These are phyloP conservation scores for Tetranychus truncatus DNA, from an alignment of 2,888 invertebrate species.

Conservation along the genomic window DNA sequence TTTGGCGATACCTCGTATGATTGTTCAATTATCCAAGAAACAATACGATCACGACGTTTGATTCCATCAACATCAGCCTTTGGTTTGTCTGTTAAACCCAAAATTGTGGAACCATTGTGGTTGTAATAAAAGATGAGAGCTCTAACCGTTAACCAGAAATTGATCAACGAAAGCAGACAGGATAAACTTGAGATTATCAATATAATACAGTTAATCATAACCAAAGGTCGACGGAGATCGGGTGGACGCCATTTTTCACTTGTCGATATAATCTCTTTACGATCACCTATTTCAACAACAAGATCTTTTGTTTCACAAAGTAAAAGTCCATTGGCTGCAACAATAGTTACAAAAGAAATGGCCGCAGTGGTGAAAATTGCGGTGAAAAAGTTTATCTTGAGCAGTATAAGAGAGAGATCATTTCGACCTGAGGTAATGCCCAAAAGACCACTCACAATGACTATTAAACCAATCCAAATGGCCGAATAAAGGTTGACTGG, in stretches of 20 bases:
- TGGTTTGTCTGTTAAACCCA: not conserved
- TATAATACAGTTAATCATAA: conserved; percentile 2
- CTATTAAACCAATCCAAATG: conserved; percentile 6
- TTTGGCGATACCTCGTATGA: not conserved
- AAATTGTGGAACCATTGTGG: not conserved
- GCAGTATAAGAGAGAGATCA: not conserved
- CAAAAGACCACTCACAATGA: conserved; percentile 4
- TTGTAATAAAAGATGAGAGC: not conserved
- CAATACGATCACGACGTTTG: not conserved
- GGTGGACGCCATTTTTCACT: conserved; percentile 3
- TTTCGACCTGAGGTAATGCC: conserved; percentile 6
- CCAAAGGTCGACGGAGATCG: not conserved
- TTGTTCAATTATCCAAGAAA: conserved; percentile 10
- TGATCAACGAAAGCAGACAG: conserved; percentile 2
- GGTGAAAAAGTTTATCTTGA: conserved; percentile 4
- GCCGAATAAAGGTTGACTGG: not conserved
- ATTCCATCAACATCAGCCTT: not conserved
- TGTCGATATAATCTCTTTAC: not conserved
- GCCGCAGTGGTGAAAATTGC: not conserved
- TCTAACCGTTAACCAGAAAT: conserved; percentile 3
- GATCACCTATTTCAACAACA: not conserved
- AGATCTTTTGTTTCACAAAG: conserved; percentile 8
- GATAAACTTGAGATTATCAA: not conserved
- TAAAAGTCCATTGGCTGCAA: not conserved
- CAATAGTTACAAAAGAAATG: conserved; percentile 3